Percentiles rank a stretch among this genome's conserved stretches.
Evolutionary conservation across 2,113 vertebrate species (phyloP).

Genomic region (Pangasianodon gigas): DNA sequence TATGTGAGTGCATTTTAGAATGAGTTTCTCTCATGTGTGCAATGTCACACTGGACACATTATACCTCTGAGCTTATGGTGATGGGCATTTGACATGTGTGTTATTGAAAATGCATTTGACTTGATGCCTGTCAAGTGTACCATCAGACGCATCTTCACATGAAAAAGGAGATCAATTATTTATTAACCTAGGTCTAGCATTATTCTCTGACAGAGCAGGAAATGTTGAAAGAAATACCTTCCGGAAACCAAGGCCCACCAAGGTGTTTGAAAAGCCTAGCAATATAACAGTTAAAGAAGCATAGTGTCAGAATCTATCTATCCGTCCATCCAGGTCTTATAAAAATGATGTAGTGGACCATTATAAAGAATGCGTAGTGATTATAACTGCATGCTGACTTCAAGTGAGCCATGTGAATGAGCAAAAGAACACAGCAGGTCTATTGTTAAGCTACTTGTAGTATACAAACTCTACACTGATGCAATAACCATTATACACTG

Average conservation of each 20-base stretch:
- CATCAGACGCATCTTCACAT: neutral
- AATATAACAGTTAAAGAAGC: neutral
- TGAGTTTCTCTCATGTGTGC: neutral
- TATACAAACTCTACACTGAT: neutral
- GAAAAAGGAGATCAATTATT: slow-evolving; percentile 2
- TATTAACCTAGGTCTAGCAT: neutral
- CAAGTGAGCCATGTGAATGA: neutral
- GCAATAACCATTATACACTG: neutral
- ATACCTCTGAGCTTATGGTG: neutral
- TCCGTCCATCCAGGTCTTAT: neutral
- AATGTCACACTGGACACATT: neutral
- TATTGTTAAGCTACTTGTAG: neutral
- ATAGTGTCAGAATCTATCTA: neutral
- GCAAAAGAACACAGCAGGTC: neutral
- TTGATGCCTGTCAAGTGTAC: neutral
- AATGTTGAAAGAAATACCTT: neutral
- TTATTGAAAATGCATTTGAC: neutral
- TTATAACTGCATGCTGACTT: neutral
- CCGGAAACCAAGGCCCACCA: neutral
- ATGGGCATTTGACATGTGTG: neutral
- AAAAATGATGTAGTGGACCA: neutral
- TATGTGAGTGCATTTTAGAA: neutral
- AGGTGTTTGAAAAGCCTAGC: neutral
- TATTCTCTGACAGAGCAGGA: neutral
- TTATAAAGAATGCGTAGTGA: neutral